Evolutionary conservation across 2,888 invertebrate genomes (phyloP).

Genomic region (Leptopilina myrica): DNA sequence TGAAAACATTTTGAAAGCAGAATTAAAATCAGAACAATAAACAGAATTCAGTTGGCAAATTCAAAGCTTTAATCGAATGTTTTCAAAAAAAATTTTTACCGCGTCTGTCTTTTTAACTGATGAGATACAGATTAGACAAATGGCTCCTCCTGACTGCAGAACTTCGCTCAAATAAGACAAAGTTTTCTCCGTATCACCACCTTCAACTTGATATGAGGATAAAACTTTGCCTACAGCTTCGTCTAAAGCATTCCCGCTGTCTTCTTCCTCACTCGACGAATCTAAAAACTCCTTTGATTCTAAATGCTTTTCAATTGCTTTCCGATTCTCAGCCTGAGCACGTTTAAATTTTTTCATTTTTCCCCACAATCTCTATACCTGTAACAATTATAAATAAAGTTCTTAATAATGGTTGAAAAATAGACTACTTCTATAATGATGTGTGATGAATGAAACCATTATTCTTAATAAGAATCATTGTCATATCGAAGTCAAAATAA

Average conservation of each 20-base stretch:
- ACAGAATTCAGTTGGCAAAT: not conserved
- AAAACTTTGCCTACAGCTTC: conserved; percentile 68
- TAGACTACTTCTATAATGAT: too few species aligned
- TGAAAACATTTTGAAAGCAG: too few species aligned
- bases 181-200: conserved; percentile 79
- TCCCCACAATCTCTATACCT: not conserved
- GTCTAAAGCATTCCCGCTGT: conserved; percentile 63
- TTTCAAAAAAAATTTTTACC: conserved; percentile 70
- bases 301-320: conserved; percentile 70
- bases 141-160: conserved; percentile 87
- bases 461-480: too few species aligned
- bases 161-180: conserved; percentile 87
- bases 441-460: too few species aligned
- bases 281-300: conserved; percentile 62
- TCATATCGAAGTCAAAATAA: too few species aligned
- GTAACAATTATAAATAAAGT: not conserved
- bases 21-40: not conserved
- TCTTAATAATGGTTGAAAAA: too few species aligned
- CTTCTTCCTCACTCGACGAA: conserved; percentile 73
- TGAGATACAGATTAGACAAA: conserved; percentile 94
- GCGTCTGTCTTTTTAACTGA: conserved; percentile 88
- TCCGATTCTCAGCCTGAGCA: conserved; percentile 70
- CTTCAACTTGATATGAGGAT: conserved; percentile 67
- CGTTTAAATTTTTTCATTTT: conserved; percentile 70
- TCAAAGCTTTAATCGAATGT: conserved; percentile 15